Base-by-base conservation (phyloP, 2,888 invertebrate species). In the Campopleginae sp. region DNA sequence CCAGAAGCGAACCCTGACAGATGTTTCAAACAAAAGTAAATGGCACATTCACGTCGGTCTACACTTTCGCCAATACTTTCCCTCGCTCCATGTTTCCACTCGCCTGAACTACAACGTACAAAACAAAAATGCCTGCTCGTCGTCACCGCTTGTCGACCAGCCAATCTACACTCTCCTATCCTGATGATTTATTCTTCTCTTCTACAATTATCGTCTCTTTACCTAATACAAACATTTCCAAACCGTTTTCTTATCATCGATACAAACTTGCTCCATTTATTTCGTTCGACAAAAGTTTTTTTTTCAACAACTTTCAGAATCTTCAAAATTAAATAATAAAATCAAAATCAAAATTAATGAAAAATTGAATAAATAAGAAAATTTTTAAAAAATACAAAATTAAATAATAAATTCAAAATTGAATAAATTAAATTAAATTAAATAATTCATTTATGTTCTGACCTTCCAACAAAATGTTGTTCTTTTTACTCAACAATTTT, bases 21-120 rank as follows among this genome's bases (percentile, higher is more conserved):
- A 82, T 87, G 86, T 87, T 84, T 54, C 58, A 70, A 83, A 83
- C 83, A 79, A 79, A 58, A 83, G 74, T 79, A 79, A 79, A 83
- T 79, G 51, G 58, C 51, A 33, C 51, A 74, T 54, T 51, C 17
- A 19, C 61, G 42, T 78, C 44, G 38, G 75, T 79, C 42, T 48
- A 17, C 61, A 23, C 80, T 68, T 77, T 82, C 66, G 14, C 70
- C 75, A 33, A 79, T 80, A 80, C 75, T 75, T 80, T 75, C 31
- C 31, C 51, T 72, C 44, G 33, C 58, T 66, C 61, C 12, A 31
- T 44, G 51, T 63, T 31, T 71, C 63, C 82, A 17, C 63, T 78
- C 42, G 38, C 31, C 31, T 19, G 38, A 65, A 65, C 31, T 48
- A 65, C 33, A 19, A 44, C 12, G 12, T 51, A 33, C n/a, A 12